A percentile compares a stretch with the other conserved stretches of the same genome.
phyloP scores from a whole-genome alignment of 2,113 vertebrate genomes.

The Turnix velox region DNA sequence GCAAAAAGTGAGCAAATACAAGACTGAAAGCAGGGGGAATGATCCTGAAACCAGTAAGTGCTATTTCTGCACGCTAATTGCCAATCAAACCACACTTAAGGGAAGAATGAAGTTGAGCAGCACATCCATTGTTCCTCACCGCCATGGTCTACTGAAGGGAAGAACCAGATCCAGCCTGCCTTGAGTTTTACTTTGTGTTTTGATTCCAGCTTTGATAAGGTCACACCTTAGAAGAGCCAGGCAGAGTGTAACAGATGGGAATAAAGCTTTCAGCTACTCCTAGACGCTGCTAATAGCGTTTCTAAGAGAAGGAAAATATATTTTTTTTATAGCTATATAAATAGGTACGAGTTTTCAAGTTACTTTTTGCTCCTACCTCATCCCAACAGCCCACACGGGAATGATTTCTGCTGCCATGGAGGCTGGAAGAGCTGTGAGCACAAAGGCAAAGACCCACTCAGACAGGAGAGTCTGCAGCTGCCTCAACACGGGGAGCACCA shows the following conservation, averaged over 20 bases:
- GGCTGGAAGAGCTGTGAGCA: slow-evolving; percentile 1
- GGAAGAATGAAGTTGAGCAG: slow-evolving; percentile 36
- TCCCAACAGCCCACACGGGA: slow-evolving; percentile 26
- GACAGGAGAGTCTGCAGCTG: background rate
- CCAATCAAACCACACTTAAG: background rate
- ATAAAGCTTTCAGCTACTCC: slow-evolving; percentile 66
- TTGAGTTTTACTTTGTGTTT: slow-evolving; percentile 67
- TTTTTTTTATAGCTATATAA: slow-evolving; percentile 28
- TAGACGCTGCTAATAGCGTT: slow-evolving; percentile 50
- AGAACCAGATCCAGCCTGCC: slow-evolving; percentile 72
- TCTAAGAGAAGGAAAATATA: slow-evolving; percentile 45
- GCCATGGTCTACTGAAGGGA: slow-evolving; percentile 65
- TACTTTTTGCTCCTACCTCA: slow-evolving; percentile 25
- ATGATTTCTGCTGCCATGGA: slow-evolving; percentile 41
- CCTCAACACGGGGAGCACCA: background rate
- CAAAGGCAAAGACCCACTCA: slow-evolving; percentile 33
- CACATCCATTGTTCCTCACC: slow-evolving; percentile 54
- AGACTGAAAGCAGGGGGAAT: background rate
- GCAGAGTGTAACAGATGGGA: slow-evolving; percentile 64
- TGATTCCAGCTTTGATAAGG: slow-evolving; percentile 76
- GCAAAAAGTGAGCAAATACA: background rate
- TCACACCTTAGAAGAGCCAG: slow-evolving; percentile 72
- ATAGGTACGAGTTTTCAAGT: background rate
- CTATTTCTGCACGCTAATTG: background rate
- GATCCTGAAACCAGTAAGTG: background rate